Base-by-base conservation (phyloP, 2,113 vertebrate genomes). In the Rhynchopsitta pachyrhyncha region DNA sequence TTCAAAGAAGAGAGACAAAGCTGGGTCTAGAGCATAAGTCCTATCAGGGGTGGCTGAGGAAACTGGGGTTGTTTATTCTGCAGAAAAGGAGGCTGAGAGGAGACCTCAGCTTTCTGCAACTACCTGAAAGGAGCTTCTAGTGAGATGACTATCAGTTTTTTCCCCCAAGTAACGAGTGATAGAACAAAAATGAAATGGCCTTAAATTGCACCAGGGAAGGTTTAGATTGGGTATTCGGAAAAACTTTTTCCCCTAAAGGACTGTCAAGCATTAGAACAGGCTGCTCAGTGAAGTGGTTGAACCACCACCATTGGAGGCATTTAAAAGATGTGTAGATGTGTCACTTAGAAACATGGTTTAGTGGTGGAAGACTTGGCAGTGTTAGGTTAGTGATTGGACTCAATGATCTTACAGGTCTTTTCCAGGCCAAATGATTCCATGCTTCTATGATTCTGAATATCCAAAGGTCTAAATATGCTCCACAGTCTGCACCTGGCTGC, bases 91-190 rank as follows among this genome's bases (percentile, higher is more conserved):
- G 35, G 9, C 7, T 59, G 23, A 39, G 44, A 5, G 9, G 10
- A 50, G 44, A 39, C 9, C 6, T 66, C 39, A 2, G 16, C 10
- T 64, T 14, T 31, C 4, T 17, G 19, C 7, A 79, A 12, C 29
- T 29, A 35, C 17, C 31, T 33, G 35, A 31, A 60, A 79, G 17
- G 24, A 60, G 19, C 16, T 13, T 67, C 33, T 27, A 60, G 13
- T 19, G 13, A 46, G 52, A n/a, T 39, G 59, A 44, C 4, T 10
- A 17, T 46, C 0, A 0, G 20, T 29, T 24, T 41, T 1, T 52
- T 67, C 44, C 74, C 42, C 31, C 17, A 37, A 11, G 41, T 19
- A 57, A 33, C 7, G 13, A 52, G 16, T 0, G 2, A 67, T 2
- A 46, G 19, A 11, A 35, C 24, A 46, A 46, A 28, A 59, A 59